These are phyloP conservation scores for Remorina albescens DNA, from an alignment of 2,797 vertebrate genomes.

Conservation along the genomic window DNA sequence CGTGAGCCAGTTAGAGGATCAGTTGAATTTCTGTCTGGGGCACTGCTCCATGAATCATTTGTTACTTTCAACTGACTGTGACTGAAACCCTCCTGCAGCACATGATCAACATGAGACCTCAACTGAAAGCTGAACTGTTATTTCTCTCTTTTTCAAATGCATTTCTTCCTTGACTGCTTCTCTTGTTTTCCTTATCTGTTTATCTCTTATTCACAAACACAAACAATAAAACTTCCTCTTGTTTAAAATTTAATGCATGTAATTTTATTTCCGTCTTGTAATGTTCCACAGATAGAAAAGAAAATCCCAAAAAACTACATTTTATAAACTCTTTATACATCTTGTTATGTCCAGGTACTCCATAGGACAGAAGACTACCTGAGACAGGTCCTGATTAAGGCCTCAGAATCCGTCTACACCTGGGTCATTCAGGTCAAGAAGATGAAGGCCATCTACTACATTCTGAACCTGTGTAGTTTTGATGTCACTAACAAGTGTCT, in stretches of 20 bases:
- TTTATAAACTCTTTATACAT: not conserved
- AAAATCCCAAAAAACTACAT: too few relatives aligned
- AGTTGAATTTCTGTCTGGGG: slow-evolving; percentile 16
- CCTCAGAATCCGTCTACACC: slow-evolving; percentile 92
- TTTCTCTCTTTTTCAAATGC: not conserved
- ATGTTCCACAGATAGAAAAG: not conserved
- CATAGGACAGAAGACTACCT: slow-evolving; percentile 96
- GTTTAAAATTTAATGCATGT: not conserved
- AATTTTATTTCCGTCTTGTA: not conserved
- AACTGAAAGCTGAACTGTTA: slow-evolving; percentile 21
- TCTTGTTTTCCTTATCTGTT: not conserved
- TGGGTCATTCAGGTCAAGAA: slow-evolving; percentile 96
- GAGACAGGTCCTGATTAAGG: slow-evolving; percentile 93
- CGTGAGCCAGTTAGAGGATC: not conserved
- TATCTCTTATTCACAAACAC: not conserved
- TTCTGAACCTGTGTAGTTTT: slow-evolving; percentile 96
- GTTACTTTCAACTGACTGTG: slow-evolving; percentile 29
- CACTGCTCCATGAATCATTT: slow-evolving; percentile 29
- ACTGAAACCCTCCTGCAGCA: slow-evolving; percentile 60
- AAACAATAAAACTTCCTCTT: not conserved
- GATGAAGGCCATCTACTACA: slow-evolving; percentile 98
- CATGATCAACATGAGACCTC: slow-evolving; percentile 72
- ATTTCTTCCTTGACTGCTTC: not conserved
- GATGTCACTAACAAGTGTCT: slow-evolving; percentile 99
- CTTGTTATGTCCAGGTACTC: slow-evolving; percentile 86